Evolutionary conservation across 2,888 invertebrate species (phyloP).

Genomic region (Punctoribates punctum): DNA sequence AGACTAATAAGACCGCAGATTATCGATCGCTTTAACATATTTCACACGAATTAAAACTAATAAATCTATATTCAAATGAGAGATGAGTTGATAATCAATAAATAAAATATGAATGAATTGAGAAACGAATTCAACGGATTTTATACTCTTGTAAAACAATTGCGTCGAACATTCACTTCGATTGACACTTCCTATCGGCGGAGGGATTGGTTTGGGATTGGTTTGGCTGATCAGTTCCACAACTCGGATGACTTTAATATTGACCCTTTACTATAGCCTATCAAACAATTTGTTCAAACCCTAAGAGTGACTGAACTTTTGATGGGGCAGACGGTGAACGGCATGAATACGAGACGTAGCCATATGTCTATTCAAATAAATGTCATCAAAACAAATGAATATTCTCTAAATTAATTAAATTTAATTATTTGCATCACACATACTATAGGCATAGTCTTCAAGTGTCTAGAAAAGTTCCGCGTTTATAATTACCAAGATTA

Average conservation of each 20-base stretch:
- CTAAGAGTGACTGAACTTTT: constrained; percentile 22
- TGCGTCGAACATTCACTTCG: constrained; percentile 14
- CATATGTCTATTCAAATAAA: not conserved
- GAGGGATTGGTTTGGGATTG: not conserved
- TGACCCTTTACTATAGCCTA: constrained; percentile 10
- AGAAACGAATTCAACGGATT: not conserved
- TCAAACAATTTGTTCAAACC: not conserved
- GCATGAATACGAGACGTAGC: not conserved
- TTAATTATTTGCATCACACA: too few relatives aligned
- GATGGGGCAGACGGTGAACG: constrained; percentile 10
- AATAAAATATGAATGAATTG: not conserved
- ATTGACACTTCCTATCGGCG: constrained; percentile 7
- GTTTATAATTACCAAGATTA: too few relatives aligned
- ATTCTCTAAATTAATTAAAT: too few relatives aligned
- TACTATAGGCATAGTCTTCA: too few relatives aligned
- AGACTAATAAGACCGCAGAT: not conserved
- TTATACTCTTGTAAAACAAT: not conserved
- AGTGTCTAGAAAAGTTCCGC: too few relatives aligned
- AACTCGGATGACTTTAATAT: not conserved
- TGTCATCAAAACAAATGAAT: too few relatives aligned
- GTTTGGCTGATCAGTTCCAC: constrained; percentile 20
- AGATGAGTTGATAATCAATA: too few relatives aligned
- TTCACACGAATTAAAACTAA: not conserved
- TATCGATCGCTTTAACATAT: not conserved
- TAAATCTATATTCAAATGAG: too few relatives aligned